Evolutionary conservation across 92 coral and sea anemone genomes (phyloP), one percentile per base, ranked within the genome.

Genomic region (Palythoa grandiflora): DNA sequence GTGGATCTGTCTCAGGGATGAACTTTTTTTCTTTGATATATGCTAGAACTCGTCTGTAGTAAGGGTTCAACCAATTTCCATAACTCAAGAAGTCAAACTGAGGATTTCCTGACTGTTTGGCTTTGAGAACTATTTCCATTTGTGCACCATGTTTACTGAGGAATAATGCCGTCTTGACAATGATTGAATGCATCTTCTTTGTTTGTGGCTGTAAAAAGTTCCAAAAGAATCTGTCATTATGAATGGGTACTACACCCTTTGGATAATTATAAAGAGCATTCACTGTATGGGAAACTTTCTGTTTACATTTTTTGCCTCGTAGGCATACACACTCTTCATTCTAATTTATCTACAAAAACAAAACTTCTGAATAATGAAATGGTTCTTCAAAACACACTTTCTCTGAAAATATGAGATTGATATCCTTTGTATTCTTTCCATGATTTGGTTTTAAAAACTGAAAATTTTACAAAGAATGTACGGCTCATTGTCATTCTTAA

Each of bases 51-150:
- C 91, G 98, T 57, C 96, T 94, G 84, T 97, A 97, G 88, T 97
- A 97, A 2, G 98, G 99, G 84, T 97, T 95, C n/a, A 97, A 89
- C 93, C 98, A 90, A 80, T 97, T 94, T 72, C 94, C 99, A 61
- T 92, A 95, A 74, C 93, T 91, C 2, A 97, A 84, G 84, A 97
- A 97, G 81, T 94, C 99, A 94, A 97, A 97, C 93, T 97, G 99
- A 8, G 96, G 98, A 84, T 97, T 97, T 10, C 99, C 99, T 16
- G 99, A 97, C 89, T 97, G 99, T 80, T 97, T 97, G 85, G 99
- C 99, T 83, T 97, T 97, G 13, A 97, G 92, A 8, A 97, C 91
- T 80, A 97, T 97, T 85, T 97, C 99, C 99, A 97, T 97, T 86
- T 97, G 99, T 10, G 94, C 90, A 3, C 99, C 98, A 21, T 97